These are phyloP conservation scores for Mnemiopsis leidyi DNA, from an alignment of 37 sponge, comb jelly and placozoan genomes.

Conservation along the genomic window DNA sequence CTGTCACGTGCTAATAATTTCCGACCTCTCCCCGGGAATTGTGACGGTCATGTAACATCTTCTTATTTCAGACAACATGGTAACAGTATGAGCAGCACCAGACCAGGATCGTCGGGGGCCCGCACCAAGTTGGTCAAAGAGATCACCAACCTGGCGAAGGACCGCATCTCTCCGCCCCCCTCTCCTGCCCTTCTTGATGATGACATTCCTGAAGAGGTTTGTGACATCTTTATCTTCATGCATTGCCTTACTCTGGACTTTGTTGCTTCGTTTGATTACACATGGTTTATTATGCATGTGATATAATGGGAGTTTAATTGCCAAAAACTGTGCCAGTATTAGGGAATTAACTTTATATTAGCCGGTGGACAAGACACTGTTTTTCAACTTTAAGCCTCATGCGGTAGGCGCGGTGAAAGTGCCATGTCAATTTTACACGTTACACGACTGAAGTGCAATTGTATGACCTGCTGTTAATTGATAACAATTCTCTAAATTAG, in stretches of 20 bases:
- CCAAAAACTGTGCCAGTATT: no score
- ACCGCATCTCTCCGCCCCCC: background rate
- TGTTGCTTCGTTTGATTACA: no score
- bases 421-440: no score
- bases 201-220: constrained; percentile 14
- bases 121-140: constrained; percentile 36
- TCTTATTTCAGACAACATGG: constrained; percentile 19
- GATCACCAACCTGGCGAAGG: constrained; percentile 23
- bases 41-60: background rate
- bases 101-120: constrained; percentile 8
- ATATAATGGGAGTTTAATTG: no score
- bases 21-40: no score
- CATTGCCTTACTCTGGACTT: no score
- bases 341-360: no score
- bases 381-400: no score
- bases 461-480: background rate
- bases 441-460: background rate
- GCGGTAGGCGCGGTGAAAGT: no score
- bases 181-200: background rate
- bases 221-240: background rate
- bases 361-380: no score
- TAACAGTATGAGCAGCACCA: constrained; percentile 10
- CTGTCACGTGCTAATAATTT: no score
- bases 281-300: no score
- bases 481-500: background rate